Evolutionary conservation across 2,797 vertebrate genomes (phyloP), one percentile per base, ranked within the genome.

Genomic region (Loriculus beryllinus): DNA sequence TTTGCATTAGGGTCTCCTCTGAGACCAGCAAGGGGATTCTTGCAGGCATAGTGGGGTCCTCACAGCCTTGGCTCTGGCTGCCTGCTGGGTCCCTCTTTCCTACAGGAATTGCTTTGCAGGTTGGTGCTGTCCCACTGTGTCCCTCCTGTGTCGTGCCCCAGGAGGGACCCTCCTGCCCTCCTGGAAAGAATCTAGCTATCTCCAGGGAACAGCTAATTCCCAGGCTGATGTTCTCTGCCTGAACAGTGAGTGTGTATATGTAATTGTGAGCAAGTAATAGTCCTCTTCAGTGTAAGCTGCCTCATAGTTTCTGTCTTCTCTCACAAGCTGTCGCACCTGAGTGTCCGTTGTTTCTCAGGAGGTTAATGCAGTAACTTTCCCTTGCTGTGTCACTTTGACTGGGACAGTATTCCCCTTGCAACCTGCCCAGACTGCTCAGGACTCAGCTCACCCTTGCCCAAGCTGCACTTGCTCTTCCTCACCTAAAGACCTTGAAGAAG

Each of bases 151-250:
- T 65, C 0, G 2, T 64, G 31, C 12, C 12, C 12, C 28, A 29
- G 48, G 9, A 80, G 51, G n/a, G 16, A 33, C 37, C 86, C 25
- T 48, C 2, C 21, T 6, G 1, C 37, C 86, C 28, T 48, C 2
- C 21, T 6, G 1, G 43, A 57, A 54, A 48, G 4, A 17, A 5
- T 59, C 0, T 10, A 14, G 5, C 20, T 42, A 0, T 37, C 7
- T 81, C 15, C 12, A 37, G 31, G 48, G 56, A 80, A 45, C 2
- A 3, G 40, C 31, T 82, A 9, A 25, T 77, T 12, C 37, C 15
- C 28, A n/a, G 3, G 3, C 33, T 72, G 18, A 10, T 43, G 51
- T 63, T 35, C 11, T 39, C 3, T 54, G 37, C 18, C 43, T 63
- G 52, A 45, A 31, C 17, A 33, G 9, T 10, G 18, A 63, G 35